Evolutionary conservation across 2,797 vertebrate genomes (phyloP).

Genomic region (Myotis findleyi): DNA sequence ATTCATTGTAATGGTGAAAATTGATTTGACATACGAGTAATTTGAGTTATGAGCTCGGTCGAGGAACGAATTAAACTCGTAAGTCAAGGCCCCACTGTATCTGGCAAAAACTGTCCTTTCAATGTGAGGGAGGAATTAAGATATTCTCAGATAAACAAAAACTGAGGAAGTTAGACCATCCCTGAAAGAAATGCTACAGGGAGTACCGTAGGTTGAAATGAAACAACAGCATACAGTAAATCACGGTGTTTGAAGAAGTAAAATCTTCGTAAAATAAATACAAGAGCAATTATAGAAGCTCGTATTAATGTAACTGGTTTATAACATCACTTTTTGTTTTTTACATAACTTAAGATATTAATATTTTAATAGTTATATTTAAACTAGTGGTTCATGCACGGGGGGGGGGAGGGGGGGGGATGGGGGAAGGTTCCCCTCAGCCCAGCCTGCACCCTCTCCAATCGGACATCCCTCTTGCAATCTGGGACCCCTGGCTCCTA

Average conservation of each 20-base stretch:
- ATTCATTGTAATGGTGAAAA: too few species aligned
- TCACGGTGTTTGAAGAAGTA: not conserved
- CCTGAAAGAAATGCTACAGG: not conserved
- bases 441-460: too few species aligned
- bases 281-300: not conserved
- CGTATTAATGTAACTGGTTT: not conserved
- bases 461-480: too few species aligned
- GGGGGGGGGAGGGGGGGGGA: too few species aligned
- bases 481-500: too few species aligned
- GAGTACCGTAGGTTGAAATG: not conserved
- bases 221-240: not conserved
- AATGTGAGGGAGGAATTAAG: not conserved
- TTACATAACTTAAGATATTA: not conserved
- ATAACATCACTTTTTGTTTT: not conserved
- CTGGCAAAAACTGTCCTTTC: not conserved
- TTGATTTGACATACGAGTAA: too few species aligned
- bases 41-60: too few species aligned
- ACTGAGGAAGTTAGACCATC: not conserved
- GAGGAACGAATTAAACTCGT: too few species aligned
- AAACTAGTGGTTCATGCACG: not conserved
- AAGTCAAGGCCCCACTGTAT: not conserved
- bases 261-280: conserved; percentile 25
- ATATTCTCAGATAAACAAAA: not conserved
- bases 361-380: not conserved
- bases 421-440: too few species aligned